Evolutionary conservation across 2,797 vertebrate species (phyloP), one percentile per base, ranked within the genome.

Genomic region (Acipenser transmontanus): DNA sequence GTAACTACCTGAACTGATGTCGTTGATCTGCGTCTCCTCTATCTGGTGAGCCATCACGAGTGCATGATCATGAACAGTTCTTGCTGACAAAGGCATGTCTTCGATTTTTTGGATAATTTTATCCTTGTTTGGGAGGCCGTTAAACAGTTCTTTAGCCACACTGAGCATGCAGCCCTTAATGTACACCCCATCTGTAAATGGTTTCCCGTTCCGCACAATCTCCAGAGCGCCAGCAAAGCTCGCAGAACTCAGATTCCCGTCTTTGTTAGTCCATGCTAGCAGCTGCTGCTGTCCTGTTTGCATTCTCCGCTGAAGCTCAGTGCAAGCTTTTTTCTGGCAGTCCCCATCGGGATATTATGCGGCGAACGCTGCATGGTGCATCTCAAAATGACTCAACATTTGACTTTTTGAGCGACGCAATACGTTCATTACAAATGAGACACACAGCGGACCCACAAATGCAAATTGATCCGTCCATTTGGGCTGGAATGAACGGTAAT

Each of bases 1-100:
- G 68, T 13, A 73, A 14, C 20, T 50, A 61, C n/a, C 71, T 68
- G 73, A 62, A 68, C 73, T 71, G 72, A 74, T 76, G 74, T 76
- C 73, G 68, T 77, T 79, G 9, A 76, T 56, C 73, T 78, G 74
- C 56, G 52, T 78, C 71, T 65, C 67, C 68, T 74, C 73, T 54
- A 77, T 69, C 68, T 79, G 71, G 8, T 77, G 75, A 74, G 65
- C 71, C 72, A 79, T 78, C 67, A 74, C 71, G 59, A 76, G 72
- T 67, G 59, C 67, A 71, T 64, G 17, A 71, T 72, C 67, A 1
- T 75, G 68, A 70, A 73, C 71, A 70, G 71, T 78, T 77, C 50
- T 78, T 74, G 71, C 73, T 4, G 70, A 76, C 68, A 73, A 51
- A 61, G 68, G 68, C 73, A 73, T 73, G 66, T 74, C 70, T 75